Base-by-base conservation (phyloP, 1,140 invertebrate species). In the Philotrypesis tridentata region DNA sequence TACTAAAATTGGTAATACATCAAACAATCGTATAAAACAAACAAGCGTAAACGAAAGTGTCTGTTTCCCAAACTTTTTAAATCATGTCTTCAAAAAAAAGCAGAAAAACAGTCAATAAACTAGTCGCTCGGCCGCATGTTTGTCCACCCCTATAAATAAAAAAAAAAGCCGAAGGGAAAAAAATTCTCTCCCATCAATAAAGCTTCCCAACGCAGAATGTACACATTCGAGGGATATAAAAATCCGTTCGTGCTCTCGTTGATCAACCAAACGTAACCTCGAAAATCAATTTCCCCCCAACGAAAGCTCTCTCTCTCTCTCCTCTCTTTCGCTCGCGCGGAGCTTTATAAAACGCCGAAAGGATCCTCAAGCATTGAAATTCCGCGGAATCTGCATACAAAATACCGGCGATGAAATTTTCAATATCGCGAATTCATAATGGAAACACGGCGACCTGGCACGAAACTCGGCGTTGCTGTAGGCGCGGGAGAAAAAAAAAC, bases 401-500 rank as follows among this genome's bases (percentile, higher is more conserved):
- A 74, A 48, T 67, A 61, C 60, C 40, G 11, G 25, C 12, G 60
- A 40, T 23, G 6, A 67, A 80, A 80, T 74, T 80, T 70, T 75
- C 72, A 76, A 75, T 80, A 80, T 31, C 23, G 3, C 61, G 25
- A 75, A 80, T 80, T 75, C 61, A 75, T 60, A 74, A 74, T 80
- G 71, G 61, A 74, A 75, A 74, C 55, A 68, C 25, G 25, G 61
- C 29, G 43, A 31, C 9, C 33, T 31, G 29, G 60, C 61, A 25
- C 11, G 40, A 65, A 27, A 29, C 25, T 27, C 61, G 43, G 6
- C 17, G 48, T n/a, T 11, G 73, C 25, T n/a, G n/a, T n/a, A n/a
- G n/a, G n/a, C n/a, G n/a, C 29, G 48, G 21, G 48, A 76, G 37
- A 76, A 60, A 75, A 76, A 65, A 17, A 11, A 27, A 23, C n/a